Percentiles rank a stretch among this genome's conserved stretches.
phyloP scores from a whole-genome alignment of 2,797 vertebrate species.

The Macrochelys suwanniensis region DNA sequence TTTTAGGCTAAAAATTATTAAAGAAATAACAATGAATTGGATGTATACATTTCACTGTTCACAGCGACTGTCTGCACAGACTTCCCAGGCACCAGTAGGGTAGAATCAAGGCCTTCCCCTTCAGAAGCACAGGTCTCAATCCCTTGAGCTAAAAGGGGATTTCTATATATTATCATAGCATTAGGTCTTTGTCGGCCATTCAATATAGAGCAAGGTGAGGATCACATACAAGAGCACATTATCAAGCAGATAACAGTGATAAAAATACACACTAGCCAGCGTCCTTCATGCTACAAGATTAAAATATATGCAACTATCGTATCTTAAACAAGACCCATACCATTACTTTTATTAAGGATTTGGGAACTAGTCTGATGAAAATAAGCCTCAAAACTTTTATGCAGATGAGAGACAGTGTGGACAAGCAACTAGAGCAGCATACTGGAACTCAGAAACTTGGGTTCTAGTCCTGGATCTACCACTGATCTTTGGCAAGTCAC shows the following conservation, averaged over 20 bases:
- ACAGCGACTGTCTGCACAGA: background rate
- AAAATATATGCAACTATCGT: background rate
- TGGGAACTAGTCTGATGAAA: background rate
- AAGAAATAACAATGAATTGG: background rate
- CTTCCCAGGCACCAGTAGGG: background rate
- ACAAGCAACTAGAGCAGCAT: no score
- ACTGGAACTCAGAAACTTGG: no score
- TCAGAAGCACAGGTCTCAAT: background rate
- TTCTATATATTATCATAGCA: background rate
- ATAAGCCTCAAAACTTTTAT: no score
- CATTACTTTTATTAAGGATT: background rate
- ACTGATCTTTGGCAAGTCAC: no score
- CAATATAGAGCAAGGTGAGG: background rate
- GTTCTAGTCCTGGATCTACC: no score
- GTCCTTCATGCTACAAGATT: background rate
- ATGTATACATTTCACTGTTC: background rate
- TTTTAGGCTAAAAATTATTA: background rate
- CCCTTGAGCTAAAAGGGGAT: background rate
- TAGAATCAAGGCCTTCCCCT: background rate
- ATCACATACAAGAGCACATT: background rate
- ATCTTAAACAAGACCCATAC: background rate
- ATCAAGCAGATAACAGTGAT: background rate
- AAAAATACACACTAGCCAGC: background rate
- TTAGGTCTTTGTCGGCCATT: background rate
- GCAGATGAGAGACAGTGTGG: no score